A percentile compares a stretch with the other conserved stretches of the same genome.
phyloP scores from a whole-genome alignment of 1,140 invertebrate genomes.

The Leptinotarsa undecemlineata region DNA sequence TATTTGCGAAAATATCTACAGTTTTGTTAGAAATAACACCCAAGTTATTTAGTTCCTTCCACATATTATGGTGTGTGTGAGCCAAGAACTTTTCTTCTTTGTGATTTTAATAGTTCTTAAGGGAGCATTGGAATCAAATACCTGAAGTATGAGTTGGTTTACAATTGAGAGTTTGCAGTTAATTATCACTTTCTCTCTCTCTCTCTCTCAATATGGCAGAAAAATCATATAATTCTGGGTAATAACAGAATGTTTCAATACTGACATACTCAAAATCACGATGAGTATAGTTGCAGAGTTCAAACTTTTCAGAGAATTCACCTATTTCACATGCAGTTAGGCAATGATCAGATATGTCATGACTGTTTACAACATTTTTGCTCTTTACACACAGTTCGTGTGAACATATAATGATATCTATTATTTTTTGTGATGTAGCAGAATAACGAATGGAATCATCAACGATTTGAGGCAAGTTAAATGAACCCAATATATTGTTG shows the following conservation, averaged over 20 bases:
- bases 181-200: too few species aligned
- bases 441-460: not conserved
- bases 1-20: too few species aligned
- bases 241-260: not conserved
- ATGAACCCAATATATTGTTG: not conserved
- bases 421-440: not conserved
- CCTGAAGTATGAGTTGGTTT: too few species aligned
- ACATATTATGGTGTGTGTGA: too few species aligned
- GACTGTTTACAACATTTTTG: not conserved
- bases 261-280: not conserved
- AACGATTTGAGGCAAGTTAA: not conserved
- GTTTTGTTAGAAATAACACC: too few species aligned
- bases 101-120: too few species aligned
- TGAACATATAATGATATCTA: not conserved
- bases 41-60: too few species aligned
- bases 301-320: not conserved
- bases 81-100: too few species aligned
- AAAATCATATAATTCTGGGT: not conserved
- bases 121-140: too few species aligned
- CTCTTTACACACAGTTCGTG: not conserved
- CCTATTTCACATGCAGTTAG: not conserved
- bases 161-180: too few species aligned
- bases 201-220: too few species aligned
- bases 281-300: not conserved
- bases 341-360: not conserved